These are phyloP conservation scores for Parus major DNA, from an alignment of 2,113 vertebrate genomes.

Conservation along the genomic window DNA sequence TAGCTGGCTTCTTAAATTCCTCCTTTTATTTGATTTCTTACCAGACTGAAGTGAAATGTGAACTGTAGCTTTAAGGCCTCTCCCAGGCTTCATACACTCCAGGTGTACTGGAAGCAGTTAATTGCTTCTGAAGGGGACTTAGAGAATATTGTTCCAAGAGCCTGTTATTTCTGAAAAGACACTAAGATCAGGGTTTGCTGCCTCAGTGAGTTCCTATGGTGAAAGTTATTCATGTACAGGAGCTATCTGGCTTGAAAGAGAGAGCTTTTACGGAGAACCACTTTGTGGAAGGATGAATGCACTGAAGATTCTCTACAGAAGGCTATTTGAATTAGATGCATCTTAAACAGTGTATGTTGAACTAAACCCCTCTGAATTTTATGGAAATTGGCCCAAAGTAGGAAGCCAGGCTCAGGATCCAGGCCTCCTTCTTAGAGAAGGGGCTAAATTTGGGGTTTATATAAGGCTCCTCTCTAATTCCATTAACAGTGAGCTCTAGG, in stretches of 20 bases:
- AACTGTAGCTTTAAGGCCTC: slow-evolving; percentile 71
- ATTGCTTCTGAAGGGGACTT: slow-evolving; percentile 75
- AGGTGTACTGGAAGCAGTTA: slow-evolving; percentile 77
- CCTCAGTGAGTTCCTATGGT: slow-evolving; percentile 71
- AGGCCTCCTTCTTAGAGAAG: neutral
- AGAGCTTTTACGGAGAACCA: slow-evolving; percentile 70
- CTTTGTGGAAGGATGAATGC: slow-evolving; percentile 67
- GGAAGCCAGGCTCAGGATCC: neutral
- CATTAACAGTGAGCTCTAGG: slow-evolving; percentile 56
- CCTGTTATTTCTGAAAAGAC: slow-evolving; percentile 67
- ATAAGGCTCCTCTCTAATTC: neutral
- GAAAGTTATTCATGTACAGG: slow-evolving; percentile 70
- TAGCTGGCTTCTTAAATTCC: slow-evolving; percentile 61
- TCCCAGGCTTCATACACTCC: slow-evolving; percentile 72
- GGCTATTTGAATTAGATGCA: slow-evolving; percentile 70
- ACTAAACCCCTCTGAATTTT: slow-evolving; percentile 43
- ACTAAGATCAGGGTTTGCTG: slow-evolving; percentile 65
- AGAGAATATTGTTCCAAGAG: slow-evolving; percentile 62
- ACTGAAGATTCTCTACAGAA: slow-evolving; percentile 63
- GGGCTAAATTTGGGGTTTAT: neutral
- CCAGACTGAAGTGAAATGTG: slow-evolving; percentile 73
- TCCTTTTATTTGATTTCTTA: slow-evolving; percentile 72
- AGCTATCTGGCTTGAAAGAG: slow-evolving; percentile 67
- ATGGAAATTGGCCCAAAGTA: slow-evolving; percentile 17
- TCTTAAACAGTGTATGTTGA: slow-evolving; percentile 70